Evolutionary conservation across 2,113 vertebrate species (phyloP).

Genomic region (Pungitius pungitius): DNA sequence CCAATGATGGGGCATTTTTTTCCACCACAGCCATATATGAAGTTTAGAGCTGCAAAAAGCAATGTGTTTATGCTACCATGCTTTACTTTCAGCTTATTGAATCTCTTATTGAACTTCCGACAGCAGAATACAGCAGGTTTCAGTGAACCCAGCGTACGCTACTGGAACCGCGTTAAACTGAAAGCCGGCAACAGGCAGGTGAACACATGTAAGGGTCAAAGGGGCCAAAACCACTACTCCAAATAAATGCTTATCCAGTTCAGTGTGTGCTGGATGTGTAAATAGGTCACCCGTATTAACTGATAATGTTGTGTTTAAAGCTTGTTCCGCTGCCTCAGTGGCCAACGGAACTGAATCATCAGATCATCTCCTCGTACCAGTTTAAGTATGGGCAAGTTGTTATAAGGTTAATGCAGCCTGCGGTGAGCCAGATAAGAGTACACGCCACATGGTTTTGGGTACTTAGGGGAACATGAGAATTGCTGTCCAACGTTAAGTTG

Average conservation of each 20-base stretch:
- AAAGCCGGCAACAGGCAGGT: neutral
- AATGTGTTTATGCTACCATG: slow-evolving; percentile 10
- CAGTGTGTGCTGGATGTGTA: neutral
- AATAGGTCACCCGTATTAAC: neutral
- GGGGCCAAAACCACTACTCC: neutral
- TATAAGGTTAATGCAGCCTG: neutral
- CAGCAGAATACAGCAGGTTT: neutral
- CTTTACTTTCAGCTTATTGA: neutral
- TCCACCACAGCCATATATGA: neutral
- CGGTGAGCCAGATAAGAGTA: neutral
- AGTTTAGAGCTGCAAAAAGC: neutral
- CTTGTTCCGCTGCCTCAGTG: neutral
- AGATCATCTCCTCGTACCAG: neutral
- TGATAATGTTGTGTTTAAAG: slow-evolving; percentile 10
- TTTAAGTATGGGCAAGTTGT: neutral
- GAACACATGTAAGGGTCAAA: slow-evolving; percentile 2
- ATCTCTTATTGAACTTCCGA: neutral
- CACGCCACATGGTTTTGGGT: neutral
- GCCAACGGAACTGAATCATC: neutral
- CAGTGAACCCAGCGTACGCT: neutral
- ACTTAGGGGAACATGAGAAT: neutral
- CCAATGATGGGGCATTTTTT: neutral
- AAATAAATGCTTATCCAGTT: neutral
- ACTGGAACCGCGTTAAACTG: neutral
- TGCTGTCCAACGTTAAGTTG: neutral